Percentiles rank a stretch among this genome's conserved stretches.
These are phyloP conservation scores for Hydractinia echinata DNA, from an alignment of 30 jellyfish, hydroid and myxozoan species.

Conservation along the genomic window DNA sequence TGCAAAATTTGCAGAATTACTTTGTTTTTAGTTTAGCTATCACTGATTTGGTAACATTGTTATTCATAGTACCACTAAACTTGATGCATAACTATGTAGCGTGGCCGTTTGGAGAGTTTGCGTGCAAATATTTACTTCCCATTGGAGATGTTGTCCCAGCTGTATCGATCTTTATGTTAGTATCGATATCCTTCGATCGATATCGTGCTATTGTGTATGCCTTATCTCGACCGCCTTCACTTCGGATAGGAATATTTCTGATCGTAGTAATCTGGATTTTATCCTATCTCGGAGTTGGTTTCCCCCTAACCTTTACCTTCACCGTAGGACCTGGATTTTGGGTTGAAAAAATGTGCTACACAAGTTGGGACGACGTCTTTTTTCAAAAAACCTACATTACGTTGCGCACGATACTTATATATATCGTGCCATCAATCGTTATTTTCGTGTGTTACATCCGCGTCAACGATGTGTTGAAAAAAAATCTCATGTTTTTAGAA, in stretches of 20 bases:
- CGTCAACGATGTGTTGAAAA: constrained; percentile 35
- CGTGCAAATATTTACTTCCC: constrained; percentile 68
- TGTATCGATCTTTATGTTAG: constrained; percentile 75
- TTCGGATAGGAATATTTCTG: constrained; percentile 32
- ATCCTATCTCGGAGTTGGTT: constrained; percentile 52
- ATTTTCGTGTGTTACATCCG: constrained; percentile 7
- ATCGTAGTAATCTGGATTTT: constrained; percentile 59
- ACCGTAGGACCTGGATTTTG: constrained; percentile 53
- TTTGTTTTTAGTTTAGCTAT: constrained; percentile 76
- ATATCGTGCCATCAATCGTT: constrained; percentile 48
- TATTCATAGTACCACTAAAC: constrained; percentile 45
- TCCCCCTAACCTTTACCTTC: constrained; percentile 60
- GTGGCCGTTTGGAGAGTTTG: constrained; percentile 88
- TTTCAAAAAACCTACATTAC: constrained; percentile 36
- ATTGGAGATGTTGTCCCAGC: constrained; percentile 68
- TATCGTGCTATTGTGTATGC: constrained; percentile 73
- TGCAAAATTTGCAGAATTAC: constrained; percentile 56
- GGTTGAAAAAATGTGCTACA: constrained; percentile 50
- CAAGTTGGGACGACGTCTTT: constrained; percentile 47
- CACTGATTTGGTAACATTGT: constrained; percentile 55
- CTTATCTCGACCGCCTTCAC: constrained; percentile 55
- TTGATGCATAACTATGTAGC: constrained; percentile 35
- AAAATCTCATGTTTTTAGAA: constrained; percentile 43
- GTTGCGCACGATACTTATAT: constrained; percentile 35
- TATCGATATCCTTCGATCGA: constrained; percentile 71